Percentiles rank a stretch among this genome's conserved stretches.
Evolutionary conservation across 2,113 vertebrate species (phyloP).

Genomic region (Tragelaphus imberbis): DNA sequence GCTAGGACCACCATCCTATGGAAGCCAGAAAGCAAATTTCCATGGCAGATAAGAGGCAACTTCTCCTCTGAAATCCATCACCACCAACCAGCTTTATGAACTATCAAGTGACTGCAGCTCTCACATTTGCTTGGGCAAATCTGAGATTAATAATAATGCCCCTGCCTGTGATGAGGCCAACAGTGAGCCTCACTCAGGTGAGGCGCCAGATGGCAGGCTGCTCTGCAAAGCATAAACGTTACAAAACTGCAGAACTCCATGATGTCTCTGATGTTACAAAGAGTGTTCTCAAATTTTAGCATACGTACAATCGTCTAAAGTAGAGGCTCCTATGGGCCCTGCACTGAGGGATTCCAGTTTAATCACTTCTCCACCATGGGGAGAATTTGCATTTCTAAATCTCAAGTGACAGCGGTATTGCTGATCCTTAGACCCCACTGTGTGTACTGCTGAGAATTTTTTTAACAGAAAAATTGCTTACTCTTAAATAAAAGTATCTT

Average conservation of each 20-base stretch:
- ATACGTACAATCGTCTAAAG: not conserved
- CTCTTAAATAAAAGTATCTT: not conserved
- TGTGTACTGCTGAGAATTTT: not conserved
- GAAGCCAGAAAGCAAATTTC: not conserved
- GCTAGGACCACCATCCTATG: not conserved
- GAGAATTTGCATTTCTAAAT: not conserved
- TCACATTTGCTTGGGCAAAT: not conserved
- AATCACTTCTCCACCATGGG: not conserved
- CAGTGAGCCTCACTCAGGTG: not conserved
- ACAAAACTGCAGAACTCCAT: not conserved
- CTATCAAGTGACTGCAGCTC: not conserved
- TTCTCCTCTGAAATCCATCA: not conserved
- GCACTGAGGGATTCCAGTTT: not conserved
- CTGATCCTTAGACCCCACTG: not conserved
- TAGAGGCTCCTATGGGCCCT: not conserved
- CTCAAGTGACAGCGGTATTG: not conserved
- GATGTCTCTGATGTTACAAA: not conserved
- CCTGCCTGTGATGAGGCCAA: not conserved
- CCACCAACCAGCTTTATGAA: not conserved
- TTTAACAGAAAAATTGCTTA: not conserved
- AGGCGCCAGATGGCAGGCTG: not conserved
- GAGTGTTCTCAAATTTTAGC: not conserved
- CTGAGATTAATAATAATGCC: not conserved
- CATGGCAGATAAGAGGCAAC: not conserved
- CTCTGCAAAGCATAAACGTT: conserved; percentile 10